A percentile compares a stretch with the other conserved stretches of the same genome.
Evolutionary conservation across 2,888 invertebrate species (phyloP).

Genomic region (Brachyptera risi): DNA sequence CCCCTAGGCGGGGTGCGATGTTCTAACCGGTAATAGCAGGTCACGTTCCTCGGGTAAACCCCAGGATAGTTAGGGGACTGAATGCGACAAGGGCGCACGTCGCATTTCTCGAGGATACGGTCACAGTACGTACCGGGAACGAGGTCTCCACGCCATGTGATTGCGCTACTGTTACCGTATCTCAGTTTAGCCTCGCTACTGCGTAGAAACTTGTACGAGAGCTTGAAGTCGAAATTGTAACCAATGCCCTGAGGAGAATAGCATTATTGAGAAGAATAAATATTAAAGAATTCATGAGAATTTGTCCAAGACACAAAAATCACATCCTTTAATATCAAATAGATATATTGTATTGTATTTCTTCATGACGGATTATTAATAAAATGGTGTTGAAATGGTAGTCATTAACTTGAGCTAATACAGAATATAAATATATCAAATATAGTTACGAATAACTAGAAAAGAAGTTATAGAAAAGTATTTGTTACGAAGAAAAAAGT

Average conservation of each 20-base stretch:
- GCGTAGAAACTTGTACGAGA: constrained; percentile 78
- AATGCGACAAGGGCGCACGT: constrained; percentile 63
- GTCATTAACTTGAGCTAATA: no score
- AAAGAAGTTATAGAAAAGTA: no score
- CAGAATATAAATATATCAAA: no score
- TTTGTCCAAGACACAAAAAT: no score
- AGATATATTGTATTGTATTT: no score
- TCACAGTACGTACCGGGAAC: constrained; percentile 76
- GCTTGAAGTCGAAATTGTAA: constrained; percentile 78
- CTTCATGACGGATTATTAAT: no score
- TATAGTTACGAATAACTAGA: no score
- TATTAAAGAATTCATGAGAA: no score
- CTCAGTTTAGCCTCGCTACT: constrained; percentile 70
- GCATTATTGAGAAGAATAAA: background rate
- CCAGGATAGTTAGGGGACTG: constrained; percentile 90
- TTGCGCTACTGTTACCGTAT: constrained; percentile 69
- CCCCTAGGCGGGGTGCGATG: constrained; percentile 56
- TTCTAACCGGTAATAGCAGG: constrained; percentile 71
- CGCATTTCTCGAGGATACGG: constrained; percentile 73
- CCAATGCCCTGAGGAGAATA: constrained; percentile 58
- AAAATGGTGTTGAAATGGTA: no score
- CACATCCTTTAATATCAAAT: no score
- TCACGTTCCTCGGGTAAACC: constrained; percentile 78
- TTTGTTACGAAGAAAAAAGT: no score
- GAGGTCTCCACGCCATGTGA: constrained; percentile 71